These are phyloP conservation scores for Papilio dardanus DNA, from an alignment of 1,140 invertebrate species.

Conservation along the genomic window DNA sequence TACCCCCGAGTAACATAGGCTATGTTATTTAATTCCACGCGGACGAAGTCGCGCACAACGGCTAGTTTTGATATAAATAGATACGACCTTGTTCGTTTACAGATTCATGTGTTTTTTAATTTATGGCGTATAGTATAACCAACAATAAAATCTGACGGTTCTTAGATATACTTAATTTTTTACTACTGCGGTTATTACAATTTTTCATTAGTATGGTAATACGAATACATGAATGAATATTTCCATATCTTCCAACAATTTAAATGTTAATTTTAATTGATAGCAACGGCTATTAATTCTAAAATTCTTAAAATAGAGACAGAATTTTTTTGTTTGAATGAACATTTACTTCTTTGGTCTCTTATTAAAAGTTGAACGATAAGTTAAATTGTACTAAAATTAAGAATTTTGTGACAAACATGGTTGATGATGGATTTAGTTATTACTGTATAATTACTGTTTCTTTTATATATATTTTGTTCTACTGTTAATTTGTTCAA, in stretches of 20 bases:
- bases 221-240: not conserved
- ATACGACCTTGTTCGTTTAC: conserved; percentile 9
- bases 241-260: not conserved
- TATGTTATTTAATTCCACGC: too few species aligned
- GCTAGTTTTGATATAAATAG: conserved; percentile 17
- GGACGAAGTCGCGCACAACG: too few species aligned
- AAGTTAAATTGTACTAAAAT: too few species aligned
- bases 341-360: too few species aligned
- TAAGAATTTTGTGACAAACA: too few species aligned
- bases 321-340: too few species aligned
- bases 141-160: conserved; percentile 10
- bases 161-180: conserved; percentile 16
- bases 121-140: conserved; percentile 28
- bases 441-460: too few species aligned
- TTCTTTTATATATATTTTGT: too few species aligned
- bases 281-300: not conserved
- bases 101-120: conserved; percentile 30
- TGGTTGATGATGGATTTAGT: too few species aligned
- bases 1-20: too few species aligned
- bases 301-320: not conserved
- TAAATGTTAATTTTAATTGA: not conserved
- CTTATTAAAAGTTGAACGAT: too few species aligned
- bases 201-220: conserved; percentile 15
- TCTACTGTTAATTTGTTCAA: too few species aligned
- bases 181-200: not conserved